Conservation (phyloP, 2,888 invertebrate species). For the Seira sanloemensis region DNA sequence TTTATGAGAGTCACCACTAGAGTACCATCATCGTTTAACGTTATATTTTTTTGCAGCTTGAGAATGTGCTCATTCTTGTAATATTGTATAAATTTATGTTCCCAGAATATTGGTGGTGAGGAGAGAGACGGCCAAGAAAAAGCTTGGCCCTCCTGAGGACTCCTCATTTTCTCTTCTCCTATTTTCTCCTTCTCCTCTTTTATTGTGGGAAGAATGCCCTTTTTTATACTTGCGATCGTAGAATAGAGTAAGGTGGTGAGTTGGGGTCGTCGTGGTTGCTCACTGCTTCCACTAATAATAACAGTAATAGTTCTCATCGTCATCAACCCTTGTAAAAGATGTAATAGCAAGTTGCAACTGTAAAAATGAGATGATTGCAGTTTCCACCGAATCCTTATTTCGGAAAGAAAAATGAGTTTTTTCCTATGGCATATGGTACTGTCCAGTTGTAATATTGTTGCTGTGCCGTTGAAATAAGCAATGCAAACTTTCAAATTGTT, state of each 20-base stretch:
- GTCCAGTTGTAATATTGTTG: too few relatives aligned
- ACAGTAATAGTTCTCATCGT: conserved; percentile 51
- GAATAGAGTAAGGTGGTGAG: neutral
- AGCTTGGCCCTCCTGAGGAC: conserved; percentile 60
- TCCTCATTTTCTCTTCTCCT: conserved; percentile 62
- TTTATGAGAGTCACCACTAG: conserved; percentile 72
- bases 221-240: conserved; percentile 3
- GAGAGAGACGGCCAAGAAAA: conserved; percentile 42
- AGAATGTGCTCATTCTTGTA: conserved; percentile 74
- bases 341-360: conserved; percentile 50
- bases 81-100: conserved; percentile 79
- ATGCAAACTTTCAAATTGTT: too few relatives aligned
- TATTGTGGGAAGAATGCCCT: neutral
- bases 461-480: too few relatives aligned
- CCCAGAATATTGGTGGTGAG: conserved; percentile 77
- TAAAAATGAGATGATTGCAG: conserved; percentile 61
- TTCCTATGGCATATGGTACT: too few relatives aligned
- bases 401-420: neutral
- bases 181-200: conserved; percentile 30
- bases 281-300: conserved; percentile 61
- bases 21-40: conserved; percentile 55
- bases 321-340: conserved; percentile 18
- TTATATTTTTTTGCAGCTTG: conserved; percentile 64
- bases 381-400: conserved; percentile 42
- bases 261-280: conserved; percentile 13